Conservation (phyloP, 1,140 invertebrate genomes). For the Lamellibrachia luymesi region DNA sequence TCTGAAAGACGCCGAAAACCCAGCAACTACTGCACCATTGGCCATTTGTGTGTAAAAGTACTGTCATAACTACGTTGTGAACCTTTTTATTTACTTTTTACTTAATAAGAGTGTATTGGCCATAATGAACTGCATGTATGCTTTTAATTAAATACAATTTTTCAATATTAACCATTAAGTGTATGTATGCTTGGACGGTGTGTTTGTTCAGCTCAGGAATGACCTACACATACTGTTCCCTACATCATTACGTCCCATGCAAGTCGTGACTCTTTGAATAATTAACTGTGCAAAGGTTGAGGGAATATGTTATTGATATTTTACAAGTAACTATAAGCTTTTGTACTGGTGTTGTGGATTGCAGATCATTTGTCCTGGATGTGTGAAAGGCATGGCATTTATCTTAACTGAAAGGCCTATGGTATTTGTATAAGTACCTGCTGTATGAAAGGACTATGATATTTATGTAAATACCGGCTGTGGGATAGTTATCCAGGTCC, state of each 20-base stretch:
- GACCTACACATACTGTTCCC: too few species aligned
- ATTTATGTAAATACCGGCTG: not conserved
- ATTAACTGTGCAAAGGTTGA: not conserved
- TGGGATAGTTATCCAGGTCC: not conserved
- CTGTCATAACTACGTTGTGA: not conserved
- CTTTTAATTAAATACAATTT: too few species aligned
- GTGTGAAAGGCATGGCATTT: not conserved
- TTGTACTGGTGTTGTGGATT: too few species aligned
- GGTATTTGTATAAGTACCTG: not conserved
- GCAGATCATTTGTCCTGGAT: not conserved
- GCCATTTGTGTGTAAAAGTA: too few species aligned
- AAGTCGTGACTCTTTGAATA: not conserved
- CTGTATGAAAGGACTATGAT: not conserved
- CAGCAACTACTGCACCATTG: not conserved
- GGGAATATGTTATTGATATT: not conserved
- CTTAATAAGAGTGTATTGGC: too few species aligned
- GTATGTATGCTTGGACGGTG: not conserved
- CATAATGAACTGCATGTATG: too few species aligned
- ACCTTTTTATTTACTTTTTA: not conserved
- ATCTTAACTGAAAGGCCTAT: not conserved
- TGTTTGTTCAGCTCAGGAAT: not conserved
- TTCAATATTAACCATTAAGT: too few species aligned
- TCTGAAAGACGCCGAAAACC: slow-evolving; percentile 59
- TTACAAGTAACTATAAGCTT: too few species aligned
- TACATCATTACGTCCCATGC: not conserved